Base-by-base conservation (phyloP, 2,797 vertebrate genomes). In the Nannoperca australis region DNA sequence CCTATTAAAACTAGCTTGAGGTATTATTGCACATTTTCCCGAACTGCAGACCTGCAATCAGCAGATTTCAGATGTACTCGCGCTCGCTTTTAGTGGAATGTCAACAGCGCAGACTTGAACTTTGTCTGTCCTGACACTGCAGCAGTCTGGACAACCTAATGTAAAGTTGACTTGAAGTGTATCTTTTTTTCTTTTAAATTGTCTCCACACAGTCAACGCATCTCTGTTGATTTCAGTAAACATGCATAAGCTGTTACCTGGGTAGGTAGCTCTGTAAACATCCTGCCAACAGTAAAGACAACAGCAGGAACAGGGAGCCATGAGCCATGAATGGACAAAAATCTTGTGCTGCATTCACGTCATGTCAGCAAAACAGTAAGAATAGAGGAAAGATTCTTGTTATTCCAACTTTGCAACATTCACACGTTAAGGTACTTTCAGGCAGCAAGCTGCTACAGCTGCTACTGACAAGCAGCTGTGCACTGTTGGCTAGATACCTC, bases 1-100 rank as follows among this genome's bases (percentile, higher is more conserved):
- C 72, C 22, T 80, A 76, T 76, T 81, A 83, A 90, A 89, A 88
- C 74, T 86, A 88, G 53, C 76, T 90, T 91, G 93, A 93, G 92
- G 91, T 92, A 94, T 91, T 93, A 92, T 93, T 93, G 91, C 92
- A 92, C 87, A 80, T 85, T 84, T 87, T 82, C 83, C 88, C 88
- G 11, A 86, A 85, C 74, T 58, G 73, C 45, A 34, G 85, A 80
- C 63, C 81, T 85, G 87, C 45, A 86, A 83, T 89, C 78, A 18
- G 27, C 18, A 61, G 73, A 79, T 74, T 85, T 72, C 68, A 79
- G 84, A 76, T 75, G n/a, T 58, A 45, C 83, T 73, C 75, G 59
- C 22, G 3, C 49, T 65, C 58, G 73, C 70, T 74, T 64, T 56
- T 60, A 61, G 67, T 88, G 85, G 87, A 92, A 89, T 86, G 87